Percentiles rank a stretch among this genome's conserved stretches.
Conservation (phyloP, 1,140 invertebrate species). For the Sitophilus oryzae region DNA sequence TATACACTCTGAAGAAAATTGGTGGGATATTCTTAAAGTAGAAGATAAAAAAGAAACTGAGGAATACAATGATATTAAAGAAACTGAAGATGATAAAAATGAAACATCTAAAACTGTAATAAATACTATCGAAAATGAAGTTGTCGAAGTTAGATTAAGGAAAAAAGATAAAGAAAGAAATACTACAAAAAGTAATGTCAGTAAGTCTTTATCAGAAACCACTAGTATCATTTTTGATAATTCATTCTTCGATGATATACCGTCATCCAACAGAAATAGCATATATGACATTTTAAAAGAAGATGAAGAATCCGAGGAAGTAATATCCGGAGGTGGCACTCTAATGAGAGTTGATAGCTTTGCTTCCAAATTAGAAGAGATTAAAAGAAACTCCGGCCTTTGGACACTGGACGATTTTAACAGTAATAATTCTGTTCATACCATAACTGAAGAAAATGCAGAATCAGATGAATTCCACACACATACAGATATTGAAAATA, state of each 20-base stretch:
- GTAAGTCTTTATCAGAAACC: background rate
- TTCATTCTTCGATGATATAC: conserved; percentile 6
- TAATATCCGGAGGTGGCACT: conserved; percentile 14
- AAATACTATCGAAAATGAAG: conserved; percentile 7
- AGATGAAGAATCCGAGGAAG: conserved; percentile 9
- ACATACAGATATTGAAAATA: background rate
- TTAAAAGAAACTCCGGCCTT: conserved; percentile 21
- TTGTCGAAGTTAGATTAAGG: conserved; percentile 17
- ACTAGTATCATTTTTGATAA: conserved; percentile 1
- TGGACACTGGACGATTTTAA: conserved; percentile 13
- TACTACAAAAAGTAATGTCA: background rate
- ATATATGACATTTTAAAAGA: conserved; percentile 23
- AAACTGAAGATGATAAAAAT: conserved; percentile 1
- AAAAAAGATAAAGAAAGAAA: conserved; percentile 2
- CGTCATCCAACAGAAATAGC: conserved; percentile 9
- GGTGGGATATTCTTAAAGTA: conserved; percentile 35
- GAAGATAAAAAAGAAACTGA: conserved; percentile 8
- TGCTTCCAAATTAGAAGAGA: conserved; percentile 21
- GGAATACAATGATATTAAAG: conserved; percentile 15
- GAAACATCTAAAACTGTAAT: conserved; percentile 13
- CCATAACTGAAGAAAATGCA: background rate
- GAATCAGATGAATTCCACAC: background rate
- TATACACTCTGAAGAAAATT: conserved; percentile 32
- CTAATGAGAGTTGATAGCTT: conserved; percentile 26
- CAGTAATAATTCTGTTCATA: background rate